phyloP scores from a whole-genome alignment of 2,888 invertebrate species.

The Tinea pellionella region DNA sequence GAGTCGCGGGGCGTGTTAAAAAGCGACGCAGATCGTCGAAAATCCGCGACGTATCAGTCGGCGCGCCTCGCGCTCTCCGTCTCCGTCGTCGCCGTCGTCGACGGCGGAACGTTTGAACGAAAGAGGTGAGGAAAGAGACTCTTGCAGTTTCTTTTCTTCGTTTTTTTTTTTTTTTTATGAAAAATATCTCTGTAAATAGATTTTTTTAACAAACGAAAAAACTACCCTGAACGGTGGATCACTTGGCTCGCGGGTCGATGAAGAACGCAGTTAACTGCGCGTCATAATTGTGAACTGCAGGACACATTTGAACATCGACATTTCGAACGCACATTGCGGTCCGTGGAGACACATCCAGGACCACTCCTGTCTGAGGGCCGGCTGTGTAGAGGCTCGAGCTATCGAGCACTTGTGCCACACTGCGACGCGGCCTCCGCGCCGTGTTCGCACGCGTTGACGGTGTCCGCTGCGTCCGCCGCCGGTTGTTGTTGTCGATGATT shows the following conservation, averaged over 20 bases:
- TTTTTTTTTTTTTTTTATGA: neutral
- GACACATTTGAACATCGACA: conserved; percentile 71
- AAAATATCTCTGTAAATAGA: neutral
- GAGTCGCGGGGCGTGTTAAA: no score
- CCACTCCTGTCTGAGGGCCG: conserved; percentile 62
- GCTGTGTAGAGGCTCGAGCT: conserved; percentile 23
- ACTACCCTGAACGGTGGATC: conserved; percentile 65
- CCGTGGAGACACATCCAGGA: conserved; percentile 50
- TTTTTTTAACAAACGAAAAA: conserved; percentile 17
- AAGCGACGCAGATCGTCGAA: no score
- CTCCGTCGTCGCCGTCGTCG: no score
- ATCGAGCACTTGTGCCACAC: neutral
- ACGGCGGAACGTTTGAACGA: no score
- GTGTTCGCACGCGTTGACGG: neutral
- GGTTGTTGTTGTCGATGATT: no score
- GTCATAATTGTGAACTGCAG: conserved; percentile 56
- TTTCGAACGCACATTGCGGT: conserved; percentile 73
- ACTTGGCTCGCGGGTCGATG: conserved; percentile 72
- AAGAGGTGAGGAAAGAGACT: no score
- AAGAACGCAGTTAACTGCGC: conserved; percentile 67
- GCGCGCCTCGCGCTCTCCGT: no score
- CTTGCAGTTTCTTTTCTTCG: no score
- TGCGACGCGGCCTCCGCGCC: no score
- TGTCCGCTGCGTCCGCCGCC: neutral
- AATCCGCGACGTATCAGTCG: no score